phyloP scores from a whole-genome alignment of 2,113 vertebrate genomes.

The Rhegmatorhina hoffmannsi region DNA sequence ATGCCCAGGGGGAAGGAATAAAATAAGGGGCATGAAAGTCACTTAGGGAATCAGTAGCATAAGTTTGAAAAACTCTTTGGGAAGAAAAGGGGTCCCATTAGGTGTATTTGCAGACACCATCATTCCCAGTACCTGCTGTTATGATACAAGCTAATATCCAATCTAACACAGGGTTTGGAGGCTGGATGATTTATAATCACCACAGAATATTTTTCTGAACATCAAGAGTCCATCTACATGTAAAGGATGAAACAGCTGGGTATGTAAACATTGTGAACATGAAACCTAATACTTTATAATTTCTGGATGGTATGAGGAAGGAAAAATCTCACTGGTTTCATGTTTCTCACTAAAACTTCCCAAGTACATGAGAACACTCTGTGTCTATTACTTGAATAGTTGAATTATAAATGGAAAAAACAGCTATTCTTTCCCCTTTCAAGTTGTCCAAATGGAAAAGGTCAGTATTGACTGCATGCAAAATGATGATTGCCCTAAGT shows the following conservation, averaged over 20 bases:
- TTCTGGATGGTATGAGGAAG: not conserved
- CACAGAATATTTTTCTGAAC: not conserved
- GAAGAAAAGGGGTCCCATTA: not conserved
- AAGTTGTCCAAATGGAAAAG: conserved; percentile 21
- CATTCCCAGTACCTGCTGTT: not conserved
- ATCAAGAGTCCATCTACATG: not conserved
- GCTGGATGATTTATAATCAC: not conserved
- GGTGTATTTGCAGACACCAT: not conserved
- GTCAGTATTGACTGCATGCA: conserved; percentile 49
- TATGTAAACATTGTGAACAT: not conserved
- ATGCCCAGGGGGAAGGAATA: accelerated
- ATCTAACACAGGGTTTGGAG: not conserved
- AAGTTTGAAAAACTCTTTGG: not conserved
- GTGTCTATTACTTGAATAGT: not conserved
- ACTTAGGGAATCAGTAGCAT: not conserved
- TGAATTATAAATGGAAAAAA: not conserved
- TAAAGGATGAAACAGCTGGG: not conserved
- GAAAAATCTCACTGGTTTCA: not conserved
- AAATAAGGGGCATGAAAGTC: not conserved
- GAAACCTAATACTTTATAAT: not conserved
- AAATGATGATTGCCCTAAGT: not conserved
- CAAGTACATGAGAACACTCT: not conserved
- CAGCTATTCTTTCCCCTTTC: not conserved
- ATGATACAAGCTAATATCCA: accelerated
- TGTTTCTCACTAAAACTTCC: not conserved